A percentile compares a stretch with the other conserved stretches of the same genome.
Conservation (phyloP, 2,888 invertebrate genomes). For the Drosophila cognata region DNA sequence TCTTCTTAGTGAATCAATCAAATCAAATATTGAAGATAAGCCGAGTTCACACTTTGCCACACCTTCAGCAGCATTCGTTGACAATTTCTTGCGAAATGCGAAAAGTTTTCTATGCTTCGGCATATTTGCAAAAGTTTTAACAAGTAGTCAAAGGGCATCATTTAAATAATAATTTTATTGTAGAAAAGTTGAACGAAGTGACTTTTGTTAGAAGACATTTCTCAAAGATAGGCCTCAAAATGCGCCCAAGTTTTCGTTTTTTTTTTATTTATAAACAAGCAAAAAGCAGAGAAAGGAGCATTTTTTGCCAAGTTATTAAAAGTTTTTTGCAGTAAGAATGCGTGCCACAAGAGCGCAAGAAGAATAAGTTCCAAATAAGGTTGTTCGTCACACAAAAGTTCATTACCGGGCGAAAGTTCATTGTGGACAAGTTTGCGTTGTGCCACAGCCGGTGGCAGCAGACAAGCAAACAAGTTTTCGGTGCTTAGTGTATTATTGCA, state of each 20-base stretch:
- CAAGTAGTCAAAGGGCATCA: conserved; percentile 5
- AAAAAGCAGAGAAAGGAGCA: neutral
- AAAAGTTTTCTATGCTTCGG: neutral
- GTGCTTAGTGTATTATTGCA: conserved; percentile 26
- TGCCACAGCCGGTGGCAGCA: conserved; percentile 16
- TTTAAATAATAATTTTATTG: conserved; percentile 19
- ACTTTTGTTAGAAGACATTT: conserved; percentile 11
- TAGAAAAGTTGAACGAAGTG: neutral
- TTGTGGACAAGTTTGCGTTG: conserved; percentile 36
- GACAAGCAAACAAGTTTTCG: conserved; percentile 27
- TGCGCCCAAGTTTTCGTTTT: conserved; percentile 15
- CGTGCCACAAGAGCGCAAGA: neutral
- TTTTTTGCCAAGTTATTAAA: conserved; percentile 44
- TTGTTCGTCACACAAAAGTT: conserved; percentile 55
- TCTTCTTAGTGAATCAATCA: neutral
- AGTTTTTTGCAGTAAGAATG: conserved; percentile 33
- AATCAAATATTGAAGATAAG: neutral
- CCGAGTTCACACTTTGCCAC: neutral
- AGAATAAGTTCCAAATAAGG: conserved; percentile 41
- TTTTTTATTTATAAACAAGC: conserved; percentile 23
- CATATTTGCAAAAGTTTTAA: neutral
- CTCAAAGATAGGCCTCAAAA: conserved; percentile 28
- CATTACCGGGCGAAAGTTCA: conserved; percentile 45
- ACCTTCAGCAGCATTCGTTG: neutral
- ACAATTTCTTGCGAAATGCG: neutral